Percentiles rank a stretch among this genome's conserved stretches.
Conservation (phyloP, 2,797 vertebrate species). For the Notamacropus eugenii region DNA sequence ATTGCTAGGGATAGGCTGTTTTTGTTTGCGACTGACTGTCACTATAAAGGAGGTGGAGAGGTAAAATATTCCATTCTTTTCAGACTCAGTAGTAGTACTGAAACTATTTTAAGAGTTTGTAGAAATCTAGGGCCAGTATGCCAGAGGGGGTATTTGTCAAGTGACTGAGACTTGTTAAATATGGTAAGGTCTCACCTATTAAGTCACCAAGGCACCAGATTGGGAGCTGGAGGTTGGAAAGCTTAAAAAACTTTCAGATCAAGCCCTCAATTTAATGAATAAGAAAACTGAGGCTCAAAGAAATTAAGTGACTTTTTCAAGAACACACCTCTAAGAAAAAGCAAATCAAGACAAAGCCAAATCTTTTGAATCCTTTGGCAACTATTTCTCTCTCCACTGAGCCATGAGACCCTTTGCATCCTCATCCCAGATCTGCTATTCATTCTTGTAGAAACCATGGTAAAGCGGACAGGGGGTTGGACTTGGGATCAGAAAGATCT, state of each 20-base stretch:
- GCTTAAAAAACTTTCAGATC: background rate
- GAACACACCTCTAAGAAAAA: background rate
- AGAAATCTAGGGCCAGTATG: background rate
- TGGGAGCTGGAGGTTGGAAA: background rate
- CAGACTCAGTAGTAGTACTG: background rate
- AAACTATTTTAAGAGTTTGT: background rate
- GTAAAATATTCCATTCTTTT: background rate
- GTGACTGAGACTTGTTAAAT: rapidly evolving
- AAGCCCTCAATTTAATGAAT: background rate
- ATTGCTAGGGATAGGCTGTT: background rate
- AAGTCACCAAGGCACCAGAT: background rate
- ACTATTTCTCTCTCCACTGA: background rate
- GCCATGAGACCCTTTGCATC: background rate
- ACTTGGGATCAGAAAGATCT: background rate
- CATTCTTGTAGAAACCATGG: background rate
- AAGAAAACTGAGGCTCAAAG: background rate
- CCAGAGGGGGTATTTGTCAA: background rate
- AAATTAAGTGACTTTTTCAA: background rate
- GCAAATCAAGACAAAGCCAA: too few relatives aligned
- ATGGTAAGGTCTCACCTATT: background rate
- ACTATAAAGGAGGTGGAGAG: background rate
- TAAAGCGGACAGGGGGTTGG: background rate
- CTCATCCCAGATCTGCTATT: background rate
- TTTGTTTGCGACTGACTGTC: background rate
- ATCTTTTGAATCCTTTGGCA: too few relatives aligned